Evolutionary conservation across 2,888 invertebrate genomes (phyloP).

Genomic region (Baccha elongata): DNA sequence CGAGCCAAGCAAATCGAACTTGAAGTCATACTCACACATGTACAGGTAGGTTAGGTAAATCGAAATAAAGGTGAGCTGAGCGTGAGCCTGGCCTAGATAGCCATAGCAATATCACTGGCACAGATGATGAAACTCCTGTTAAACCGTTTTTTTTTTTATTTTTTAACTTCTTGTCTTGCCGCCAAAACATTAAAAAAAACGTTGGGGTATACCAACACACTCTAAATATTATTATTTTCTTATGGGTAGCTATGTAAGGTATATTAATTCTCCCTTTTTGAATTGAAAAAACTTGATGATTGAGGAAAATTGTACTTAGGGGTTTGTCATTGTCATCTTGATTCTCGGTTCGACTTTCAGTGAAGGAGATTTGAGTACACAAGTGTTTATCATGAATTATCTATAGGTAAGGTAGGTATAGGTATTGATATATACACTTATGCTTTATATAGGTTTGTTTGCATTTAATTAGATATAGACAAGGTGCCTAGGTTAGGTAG

Average conservation of each 20-base stretch:
- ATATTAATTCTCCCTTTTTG: constrained; percentile 22
- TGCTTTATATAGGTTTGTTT: too few relatives aligned
- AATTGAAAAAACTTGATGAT: constrained; percentile 14
- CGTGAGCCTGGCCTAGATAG: constrained; percentile 40
- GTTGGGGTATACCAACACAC: constrained; percentile 30
- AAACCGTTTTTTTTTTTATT: constrained; percentile 45
- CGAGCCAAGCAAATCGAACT: constrained; percentile 38
- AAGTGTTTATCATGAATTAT: neutral
- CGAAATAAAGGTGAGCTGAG: constrained; percentile 14
- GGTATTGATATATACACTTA: constrained; percentile 23
- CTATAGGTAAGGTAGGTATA: neutral
- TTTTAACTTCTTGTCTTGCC: constrained; percentile 41
- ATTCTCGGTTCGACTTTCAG: constrained; percentile 9
- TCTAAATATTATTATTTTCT: constrained; percentile 11
- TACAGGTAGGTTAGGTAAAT: constrained; percentile 6
- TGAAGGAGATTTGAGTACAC: constrained; percentile 7
- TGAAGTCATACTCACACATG: constrained; percentile 1
- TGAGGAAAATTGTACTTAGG: constrained; percentile 41
- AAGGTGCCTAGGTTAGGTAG: too few relatives aligned
- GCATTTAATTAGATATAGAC: constrained; percentile 48
- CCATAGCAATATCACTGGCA: constrained; percentile 10
- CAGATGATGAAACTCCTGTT: constrained; percentile 58
- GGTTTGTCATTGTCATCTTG: constrained; percentile 38
- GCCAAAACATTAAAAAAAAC: constrained; percentile 50
- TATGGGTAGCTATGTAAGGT: too few relatives aligned